Evolutionary conservation across 2,888 invertebrate genomes (phyloP).

Genomic region (Caenorhabditis panamensis): DNA sequence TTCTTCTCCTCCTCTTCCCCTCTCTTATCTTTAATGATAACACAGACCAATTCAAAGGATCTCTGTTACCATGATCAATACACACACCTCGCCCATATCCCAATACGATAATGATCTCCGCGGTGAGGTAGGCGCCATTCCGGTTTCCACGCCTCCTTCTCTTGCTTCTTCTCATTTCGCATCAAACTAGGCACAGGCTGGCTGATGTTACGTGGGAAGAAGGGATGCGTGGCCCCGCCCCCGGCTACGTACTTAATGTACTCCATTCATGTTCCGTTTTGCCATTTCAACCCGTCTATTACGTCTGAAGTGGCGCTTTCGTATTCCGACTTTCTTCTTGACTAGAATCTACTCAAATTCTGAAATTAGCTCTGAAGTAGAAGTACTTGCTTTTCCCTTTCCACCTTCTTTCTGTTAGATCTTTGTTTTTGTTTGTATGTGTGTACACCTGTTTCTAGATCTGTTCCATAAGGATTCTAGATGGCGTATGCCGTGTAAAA

Average conservation of each 20-base stretch:
- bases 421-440: too few relatives aligned
- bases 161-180: slow-evolving; percentile 7
- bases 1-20: neutral
- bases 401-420: too few relatives aligned
- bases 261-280: slow-evolving; percentile 13
- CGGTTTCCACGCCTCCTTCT: slow-evolving; percentile 1
- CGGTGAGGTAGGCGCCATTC: neutral
- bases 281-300: neutral
- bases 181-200: slow-evolving; percentile 50
- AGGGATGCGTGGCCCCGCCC: slow-evolving; percentile 2
- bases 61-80: slow-evolving; percentile 48
- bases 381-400: too few relatives aligned
- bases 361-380: too few relatives aligned
- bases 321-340: too few relatives aligned
- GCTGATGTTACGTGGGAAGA: neutral
- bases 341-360: too few relatives aligned
- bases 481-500: too few relatives aligned
- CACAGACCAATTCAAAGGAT: neutral
- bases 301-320: too few relatives aligned
- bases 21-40: slow-evolving; percentile 1
- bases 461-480: too few relatives aligned
- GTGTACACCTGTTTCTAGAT: too few relatives aligned
- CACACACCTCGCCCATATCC: slow-evolving; percentile 24
- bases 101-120: slow-evolving; percentile 1
- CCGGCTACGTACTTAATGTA: slow-evolving; percentile 18